Evolutionary conservation across 2,113 vertebrate species (phyloP).

Genomic region (Podarcis muralis): DNA sequence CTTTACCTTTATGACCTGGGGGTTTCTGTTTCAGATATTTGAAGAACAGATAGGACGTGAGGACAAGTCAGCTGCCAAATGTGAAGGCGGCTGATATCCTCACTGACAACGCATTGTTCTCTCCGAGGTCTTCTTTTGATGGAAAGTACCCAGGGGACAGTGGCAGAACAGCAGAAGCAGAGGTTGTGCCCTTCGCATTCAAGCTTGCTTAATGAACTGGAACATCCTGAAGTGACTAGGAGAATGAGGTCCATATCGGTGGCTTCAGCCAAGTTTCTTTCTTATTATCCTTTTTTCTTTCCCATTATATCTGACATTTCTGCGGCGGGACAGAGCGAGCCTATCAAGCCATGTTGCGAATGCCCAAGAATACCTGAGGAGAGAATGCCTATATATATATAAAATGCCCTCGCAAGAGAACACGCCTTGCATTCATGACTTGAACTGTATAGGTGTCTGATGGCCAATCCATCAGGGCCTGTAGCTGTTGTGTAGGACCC

Average conservation of each 20-base stretch:
- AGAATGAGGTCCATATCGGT: conserved; percentile 31
- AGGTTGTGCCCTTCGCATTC: conserved; percentile 31
- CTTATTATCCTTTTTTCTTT: conserved; percentile 10
- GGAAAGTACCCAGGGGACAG: conserved; percentile 24
- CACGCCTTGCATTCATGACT: not conserved
- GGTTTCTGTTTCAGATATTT: not conserved
- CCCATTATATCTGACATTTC: conserved; percentile 19
- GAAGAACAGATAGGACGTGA: not conserved
- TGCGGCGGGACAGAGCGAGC: not conserved
- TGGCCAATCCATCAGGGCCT: not conserved
- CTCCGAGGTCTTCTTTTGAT: conserved; percentile 17
- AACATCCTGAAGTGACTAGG: conserved; percentile 19
- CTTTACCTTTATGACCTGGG: not conserved
- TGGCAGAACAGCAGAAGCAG: conserved; percentile 10
- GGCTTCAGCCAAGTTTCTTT: conserved; percentile 13
- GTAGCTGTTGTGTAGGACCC: not conserved
- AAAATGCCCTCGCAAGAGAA: not conserved
- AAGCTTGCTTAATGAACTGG: conserved; percentile 34
- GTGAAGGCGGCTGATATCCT: conserved; percentile 6
- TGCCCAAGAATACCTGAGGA: not conserved
- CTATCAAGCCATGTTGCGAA: not conserved
- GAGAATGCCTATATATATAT: not conserved
- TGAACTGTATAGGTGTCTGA: not conserved
- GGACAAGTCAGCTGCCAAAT: not conserved
- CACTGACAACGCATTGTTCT: conserved; percentile 16